Percentiles rank a stretch among this genome's conserved stretches.
Conservation (phyloP, 2,113 vertebrate species). For the Triplophysa siluroides region DNA sequence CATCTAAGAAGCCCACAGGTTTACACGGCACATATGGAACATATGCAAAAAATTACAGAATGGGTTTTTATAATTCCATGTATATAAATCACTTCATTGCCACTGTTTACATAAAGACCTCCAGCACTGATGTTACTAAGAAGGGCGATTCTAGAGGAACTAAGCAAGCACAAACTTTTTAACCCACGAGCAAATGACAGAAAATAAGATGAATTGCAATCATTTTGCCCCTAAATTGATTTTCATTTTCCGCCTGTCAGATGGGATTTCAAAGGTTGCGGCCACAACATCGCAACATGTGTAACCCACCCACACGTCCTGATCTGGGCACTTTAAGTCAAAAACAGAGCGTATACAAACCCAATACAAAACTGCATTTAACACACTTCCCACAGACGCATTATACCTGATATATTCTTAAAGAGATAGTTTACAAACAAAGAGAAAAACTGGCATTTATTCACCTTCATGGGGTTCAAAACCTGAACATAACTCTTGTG, state of each 20-base stretch:
- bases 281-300: constrained; percentile 56
- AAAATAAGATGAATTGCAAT: constrained; percentile 22
- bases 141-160: background rate
- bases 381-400: background rate
- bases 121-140: constrained; percentile 10
- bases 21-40: background rate
- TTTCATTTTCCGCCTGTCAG: constrained; percentile 43
- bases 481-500: too few relatives aligned
- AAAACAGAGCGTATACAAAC: constrained; percentile 40
- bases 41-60: background rate
- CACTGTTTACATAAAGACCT: constrained; percentile 11
- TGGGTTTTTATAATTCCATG: background rate
- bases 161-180: constrained; percentile 1
- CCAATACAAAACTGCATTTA: constrained; percentile 8
- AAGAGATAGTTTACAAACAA: too few relatives aligned
- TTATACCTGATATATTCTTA: background rate
- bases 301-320: constrained; percentile 48
- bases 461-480: too few relatives aligned
- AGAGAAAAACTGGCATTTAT: too few relatives aligned
- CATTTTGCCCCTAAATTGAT: constrained; percentile 32
- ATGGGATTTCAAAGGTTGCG: constrained; percentile 31
- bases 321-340: constrained; percentile 39
- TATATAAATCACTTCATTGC: constrained; percentile 13
- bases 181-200: background rate
- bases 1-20: constrained; percentile 4